Evolutionary conservation across 2,797 vertebrate species (phyloP).

Genomic region (Myiothlypis chrysogaster): DNA sequence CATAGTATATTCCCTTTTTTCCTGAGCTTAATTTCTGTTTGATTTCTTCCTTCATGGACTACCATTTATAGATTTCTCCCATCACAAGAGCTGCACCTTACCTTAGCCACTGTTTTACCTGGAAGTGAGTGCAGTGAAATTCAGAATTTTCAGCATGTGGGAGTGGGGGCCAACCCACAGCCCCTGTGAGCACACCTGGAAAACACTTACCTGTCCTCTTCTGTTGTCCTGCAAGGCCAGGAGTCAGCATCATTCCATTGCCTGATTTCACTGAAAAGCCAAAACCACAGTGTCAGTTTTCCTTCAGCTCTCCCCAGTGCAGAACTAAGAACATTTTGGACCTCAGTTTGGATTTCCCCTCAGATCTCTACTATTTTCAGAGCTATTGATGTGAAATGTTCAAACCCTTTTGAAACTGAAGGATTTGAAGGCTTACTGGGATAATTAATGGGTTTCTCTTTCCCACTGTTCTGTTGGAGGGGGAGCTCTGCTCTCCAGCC

Average conservation of each 20-base stretch:
- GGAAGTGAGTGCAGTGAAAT: neutral
- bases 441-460: neutral
- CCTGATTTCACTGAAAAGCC: neutral
- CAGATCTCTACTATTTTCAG: neutral
- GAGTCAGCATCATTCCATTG: neutral
- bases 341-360: neutral
- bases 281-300: neutral
- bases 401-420: neutral
- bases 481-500: neutral
- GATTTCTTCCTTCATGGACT: neutral
- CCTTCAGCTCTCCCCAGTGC: neutral
- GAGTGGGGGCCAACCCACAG: neutral
- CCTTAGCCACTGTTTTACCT: neutral
- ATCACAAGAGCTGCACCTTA: neutral
- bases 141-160: neutral
- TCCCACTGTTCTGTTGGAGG: neutral
- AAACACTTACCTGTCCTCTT: neutral
- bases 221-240: neutral
- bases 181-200: rapidly evolving
- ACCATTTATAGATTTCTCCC: neutral
- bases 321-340: neutral
- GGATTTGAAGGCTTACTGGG: neutral
- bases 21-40: neutral
- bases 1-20: neutral
- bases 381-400: neutral